phyloP scores from a whole-genome alignment of 2,797 vertebrate genomes.

The Molossus alvarezi region DNA sequence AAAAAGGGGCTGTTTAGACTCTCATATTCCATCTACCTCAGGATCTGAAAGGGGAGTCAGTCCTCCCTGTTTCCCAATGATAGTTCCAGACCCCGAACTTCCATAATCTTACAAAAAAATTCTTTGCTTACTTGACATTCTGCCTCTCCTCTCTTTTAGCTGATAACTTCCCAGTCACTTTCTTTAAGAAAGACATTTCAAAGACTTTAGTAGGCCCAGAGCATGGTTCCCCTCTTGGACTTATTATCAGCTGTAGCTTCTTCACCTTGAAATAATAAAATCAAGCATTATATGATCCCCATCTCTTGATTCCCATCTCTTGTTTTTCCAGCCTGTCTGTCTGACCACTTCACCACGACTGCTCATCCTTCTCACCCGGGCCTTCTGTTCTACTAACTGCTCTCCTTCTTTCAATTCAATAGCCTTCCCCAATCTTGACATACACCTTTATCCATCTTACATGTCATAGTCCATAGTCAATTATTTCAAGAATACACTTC shows the following conservation, averaged over 20 bases:
- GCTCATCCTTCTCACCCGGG: not conserved
- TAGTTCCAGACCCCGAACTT: not conserved
- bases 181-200: not conserved
- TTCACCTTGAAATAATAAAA: not conserved
- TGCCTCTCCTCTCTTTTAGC: not conserved
- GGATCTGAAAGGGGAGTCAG: not conserved
- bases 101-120: not conserved
- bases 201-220: not conserved
- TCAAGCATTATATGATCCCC: not conserved
- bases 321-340: not conserved
- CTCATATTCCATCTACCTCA: no score
- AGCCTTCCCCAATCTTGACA: not conserved
- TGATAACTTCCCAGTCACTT: not conserved
- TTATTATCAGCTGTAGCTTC: not conserved
- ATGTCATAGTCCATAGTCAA: not conserved
- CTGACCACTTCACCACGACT: not conserved
- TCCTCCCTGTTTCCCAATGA: not conserved
- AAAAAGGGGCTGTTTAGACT: not conserved
- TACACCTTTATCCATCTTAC: not conserved
- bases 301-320: not conserved
- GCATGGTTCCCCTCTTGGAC: not conserved
- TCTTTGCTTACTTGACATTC: not conserved
- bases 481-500: not conserved
- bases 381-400: not conserved
- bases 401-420: conserved; percentile 12